phyloP scores from a whole-genome alignment of 1,140 invertebrate genomes.

The Rhopalosiphum maidis region DNA sequence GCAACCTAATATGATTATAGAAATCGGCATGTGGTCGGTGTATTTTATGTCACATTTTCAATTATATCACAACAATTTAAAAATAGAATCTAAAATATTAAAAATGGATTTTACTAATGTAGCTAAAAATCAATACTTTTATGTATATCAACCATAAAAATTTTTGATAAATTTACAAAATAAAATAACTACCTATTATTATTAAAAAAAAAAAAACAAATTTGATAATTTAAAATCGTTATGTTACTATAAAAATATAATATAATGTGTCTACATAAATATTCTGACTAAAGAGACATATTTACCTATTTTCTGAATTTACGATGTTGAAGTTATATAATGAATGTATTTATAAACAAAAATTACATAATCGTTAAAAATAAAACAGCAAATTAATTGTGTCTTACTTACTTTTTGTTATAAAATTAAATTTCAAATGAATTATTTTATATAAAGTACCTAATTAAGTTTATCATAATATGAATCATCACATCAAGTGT shows the following conservation, averaged over 20 bases:
- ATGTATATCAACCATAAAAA: background rate
- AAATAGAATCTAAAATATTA: background rate
- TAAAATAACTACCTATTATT: background rate
- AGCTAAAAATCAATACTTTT: background rate
- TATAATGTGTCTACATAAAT: background rate
- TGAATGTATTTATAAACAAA: background rate
- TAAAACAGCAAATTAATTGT: background rate
- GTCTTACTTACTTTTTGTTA: background rate
- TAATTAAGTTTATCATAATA: background rate
- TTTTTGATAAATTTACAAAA: background rate
- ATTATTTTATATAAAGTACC: background rate
- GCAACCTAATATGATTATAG: background rate
- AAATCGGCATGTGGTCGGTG: constrained; percentile 35
- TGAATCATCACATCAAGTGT: background rate
- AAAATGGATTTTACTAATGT: background rate
- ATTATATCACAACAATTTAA: background rate
- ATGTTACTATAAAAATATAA: background rate
- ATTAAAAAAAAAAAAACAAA: background rate
- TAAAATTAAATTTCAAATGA: background rate
- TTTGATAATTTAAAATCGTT: background rate
- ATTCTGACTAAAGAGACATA: background rate
- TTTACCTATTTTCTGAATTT: background rate
- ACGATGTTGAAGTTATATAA: background rate
- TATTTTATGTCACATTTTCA: background rate
- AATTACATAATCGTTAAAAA: background rate